Percentiles rank a stretch among this genome's conserved stretches.
Conservation (phyloP, 2,888 invertebrate species). For the Drepana falcataria region DNA sequence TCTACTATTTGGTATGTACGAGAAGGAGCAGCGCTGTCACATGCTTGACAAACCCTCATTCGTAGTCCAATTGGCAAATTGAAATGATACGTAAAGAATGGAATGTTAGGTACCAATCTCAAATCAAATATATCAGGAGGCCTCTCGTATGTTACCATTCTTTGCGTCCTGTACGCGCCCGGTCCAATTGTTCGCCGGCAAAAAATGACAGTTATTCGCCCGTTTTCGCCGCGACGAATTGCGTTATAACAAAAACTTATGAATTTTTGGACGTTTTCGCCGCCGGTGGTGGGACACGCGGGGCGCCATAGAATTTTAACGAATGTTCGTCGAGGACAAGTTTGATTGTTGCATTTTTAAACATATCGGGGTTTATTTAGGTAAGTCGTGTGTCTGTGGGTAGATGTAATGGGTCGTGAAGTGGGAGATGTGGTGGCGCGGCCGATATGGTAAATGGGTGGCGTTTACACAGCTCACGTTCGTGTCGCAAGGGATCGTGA, state of each 20-base stretch:
- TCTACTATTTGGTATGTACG: too few relatives aligned
- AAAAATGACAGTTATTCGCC: conserved; percentile 53
- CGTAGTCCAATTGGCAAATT: conserved; percentile 11
- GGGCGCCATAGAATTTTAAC: conserved; percentile 38
- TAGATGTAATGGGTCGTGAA: conserved; percentile 28
- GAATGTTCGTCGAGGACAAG: conserved; percentile 37
- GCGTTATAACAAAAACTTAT: conserved; percentile 41
- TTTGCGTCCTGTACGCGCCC: conserved; percentile 31
- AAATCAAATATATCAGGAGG: conserved; percentile 43
- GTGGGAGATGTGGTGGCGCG: conserved; percentile 27
- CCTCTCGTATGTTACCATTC: conserved; percentile 48
- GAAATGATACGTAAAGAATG: conserved; percentile 17
- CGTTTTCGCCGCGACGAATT: conserved; percentile 42
- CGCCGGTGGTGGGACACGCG: conserved; percentile 26
- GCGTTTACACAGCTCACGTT: conserved; percentile 20
- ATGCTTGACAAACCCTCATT: conserved; percentile 19
- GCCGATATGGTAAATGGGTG: conserved; percentile 10
- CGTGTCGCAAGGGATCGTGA: conserved; percentile 18
- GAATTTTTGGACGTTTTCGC: conserved; percentile 45
- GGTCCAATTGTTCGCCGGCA: conserved; percentile 41
- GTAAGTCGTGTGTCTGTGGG: conserved; percentile 16
- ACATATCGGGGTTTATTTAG: conserved; percentile 27
- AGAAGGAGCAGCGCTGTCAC: background rate
- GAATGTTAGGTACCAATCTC: conserved; percentile 23
- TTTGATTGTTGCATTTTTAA: conserved; percentile 33